These are phyloP conservation scores for Matsumyia berberina DNA, from an alignment of 2,888 invertebrate species.

Conservation along the genomic window DNA sequence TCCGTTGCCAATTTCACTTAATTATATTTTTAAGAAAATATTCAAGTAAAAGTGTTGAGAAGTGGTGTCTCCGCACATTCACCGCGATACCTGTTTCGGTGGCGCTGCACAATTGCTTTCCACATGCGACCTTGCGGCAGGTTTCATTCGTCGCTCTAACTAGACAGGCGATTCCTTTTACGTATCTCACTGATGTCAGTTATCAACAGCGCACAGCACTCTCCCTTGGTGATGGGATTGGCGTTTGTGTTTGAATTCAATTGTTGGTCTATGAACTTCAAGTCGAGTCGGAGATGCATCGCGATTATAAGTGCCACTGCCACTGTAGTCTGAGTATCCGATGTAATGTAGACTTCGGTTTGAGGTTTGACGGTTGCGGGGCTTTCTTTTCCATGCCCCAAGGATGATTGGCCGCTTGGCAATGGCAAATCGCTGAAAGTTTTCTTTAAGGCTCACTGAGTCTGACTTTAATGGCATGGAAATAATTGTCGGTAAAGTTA, in stretches of 20 bases:
- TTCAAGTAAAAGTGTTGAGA: constrained; percentile 62
- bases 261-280: constrained; percentile 58
- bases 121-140: constrained; percentile 70
- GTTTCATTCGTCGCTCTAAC: constrained; percentile 48
- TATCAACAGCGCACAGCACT: constrained; percentile 25
- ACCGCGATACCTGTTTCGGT: constrained; percentile 42
- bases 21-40: constrained; percentile 7
- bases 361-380: constrained; percentile 40
- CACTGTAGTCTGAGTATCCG: constrained; percentile 23
- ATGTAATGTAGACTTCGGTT: constrained; percentile 33
- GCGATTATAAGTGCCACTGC: constrained; percentile 34
- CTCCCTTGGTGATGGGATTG: constrained; percentile 38
- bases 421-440: constrained; percentile 14
- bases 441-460: constrained; percentile 49
- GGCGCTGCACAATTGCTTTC: constrained; percentile 25
- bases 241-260: constrained; percentile 38
- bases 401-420: constrained; percentile 30
- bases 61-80: background rate
- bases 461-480: constrained; percentile 22
- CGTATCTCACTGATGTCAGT: constrained; percentile 33
- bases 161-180: constrained; percentile 58
- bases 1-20: constrained; percentile 38
- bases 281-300: constrained; percentile 20
- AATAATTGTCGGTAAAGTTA: constrained; percentile 46
- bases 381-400: constrained; percentile 57